phyloP scores from a whole-genome alignment of 2,797 vertebrate genomes.

The Hirundo rustica region DNA sequence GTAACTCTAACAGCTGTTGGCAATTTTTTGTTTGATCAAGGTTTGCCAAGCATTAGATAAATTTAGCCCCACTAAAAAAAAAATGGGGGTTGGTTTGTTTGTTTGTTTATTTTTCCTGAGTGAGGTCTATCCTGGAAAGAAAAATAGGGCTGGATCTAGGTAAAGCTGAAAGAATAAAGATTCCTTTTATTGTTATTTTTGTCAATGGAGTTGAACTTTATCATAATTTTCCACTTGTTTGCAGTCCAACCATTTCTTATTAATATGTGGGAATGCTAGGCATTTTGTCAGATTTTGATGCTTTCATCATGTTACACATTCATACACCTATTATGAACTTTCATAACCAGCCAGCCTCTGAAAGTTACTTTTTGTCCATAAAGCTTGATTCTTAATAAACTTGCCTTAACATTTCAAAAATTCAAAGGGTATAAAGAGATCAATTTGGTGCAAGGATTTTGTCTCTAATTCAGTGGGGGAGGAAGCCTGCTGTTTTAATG shows the following conservation, averaged over 20 bases:
- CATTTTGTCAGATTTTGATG: not conserved
- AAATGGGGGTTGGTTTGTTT: too few species aligned
- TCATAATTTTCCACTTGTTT: not conserved
- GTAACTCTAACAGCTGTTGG: not conserved
- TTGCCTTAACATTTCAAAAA: not conserved
- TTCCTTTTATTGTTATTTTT: not conserved
- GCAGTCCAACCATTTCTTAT: not conserved
- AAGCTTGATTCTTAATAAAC: not conserved
- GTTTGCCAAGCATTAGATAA: not conserved
- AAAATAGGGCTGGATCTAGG: not conserved
- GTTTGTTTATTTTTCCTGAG: not conserved
- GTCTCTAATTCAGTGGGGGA: slow-evolving; percentile 19
- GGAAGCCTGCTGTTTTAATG: slow-evolving; percentile 52
- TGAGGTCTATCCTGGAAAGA: not conserved
- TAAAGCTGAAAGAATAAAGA: not conserved
- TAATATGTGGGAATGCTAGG: not conserved
- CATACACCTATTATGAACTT: not conserved
- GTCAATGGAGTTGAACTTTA: not conserved
- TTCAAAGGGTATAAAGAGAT: not conserved
- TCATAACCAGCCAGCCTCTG: not conserved
- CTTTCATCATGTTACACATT: not conserved
- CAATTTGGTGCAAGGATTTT: not conserved
- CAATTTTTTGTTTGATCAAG: not conserved
- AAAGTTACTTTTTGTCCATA: not conserved
- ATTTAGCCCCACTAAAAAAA: not conserved